Evolutionary conservation across 2,888 invertebrate genomes (phyloP).

Genomic region (Phaonia tiefii): DNA sequence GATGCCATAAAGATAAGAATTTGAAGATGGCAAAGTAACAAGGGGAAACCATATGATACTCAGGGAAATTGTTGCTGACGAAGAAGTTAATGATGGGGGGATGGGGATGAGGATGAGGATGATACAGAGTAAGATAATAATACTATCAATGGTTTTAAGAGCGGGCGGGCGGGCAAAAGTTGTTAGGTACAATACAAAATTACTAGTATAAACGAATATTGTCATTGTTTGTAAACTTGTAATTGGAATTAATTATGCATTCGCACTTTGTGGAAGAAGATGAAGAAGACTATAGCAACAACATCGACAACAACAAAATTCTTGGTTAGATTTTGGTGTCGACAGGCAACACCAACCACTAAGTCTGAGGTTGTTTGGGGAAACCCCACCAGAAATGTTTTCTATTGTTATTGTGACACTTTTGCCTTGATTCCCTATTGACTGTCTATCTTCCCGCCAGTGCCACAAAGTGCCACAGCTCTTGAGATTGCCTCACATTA

Average conservation of each 20-base stretch:
- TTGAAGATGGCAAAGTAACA: slow-evolving; percentile 29
- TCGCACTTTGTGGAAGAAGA: slow-evolving; percentile 77
- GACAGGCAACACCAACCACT: not conserved
- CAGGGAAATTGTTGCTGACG: slow-evolving; percentile 30
- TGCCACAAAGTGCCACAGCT: slow-evolving; percentile 64
- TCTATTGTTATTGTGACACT: slow-evolving; percentile 6
- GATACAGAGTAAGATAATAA: slow-evolving; percentile 6
- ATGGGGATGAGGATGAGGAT: slow-evolving; percentile 8
- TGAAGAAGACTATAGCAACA: not conserved
- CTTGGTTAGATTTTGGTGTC: slow-evolving; percentile 11
- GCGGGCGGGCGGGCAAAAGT: not conserved
- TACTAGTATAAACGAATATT: slow-evolving; percentile 53
- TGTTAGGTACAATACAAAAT: not conserved
- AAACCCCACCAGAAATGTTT: not conserved
- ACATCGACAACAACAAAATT: slow-evolving; percentile 5
- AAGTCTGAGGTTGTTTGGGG: not conserved
- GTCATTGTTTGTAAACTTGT: slow-evolving; percentile 77
- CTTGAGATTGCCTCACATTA: slow-evolving; percentile 62
- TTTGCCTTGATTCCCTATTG: slow-evolving; percentile 27
- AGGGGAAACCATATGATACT: not conserved
- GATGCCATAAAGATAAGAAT: slow-evolving; percentile 61
- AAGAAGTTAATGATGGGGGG: slow-evolving; percentile 13
- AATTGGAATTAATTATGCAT: slow-evolving; percentile 81
- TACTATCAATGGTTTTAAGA: slow-evolving; percentile 9
- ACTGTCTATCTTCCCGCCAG: too few species aligned